Base-by-base conservation (phyloP, 2,888 invertebrate species). In the Epirrhoe alternata region DNA sequence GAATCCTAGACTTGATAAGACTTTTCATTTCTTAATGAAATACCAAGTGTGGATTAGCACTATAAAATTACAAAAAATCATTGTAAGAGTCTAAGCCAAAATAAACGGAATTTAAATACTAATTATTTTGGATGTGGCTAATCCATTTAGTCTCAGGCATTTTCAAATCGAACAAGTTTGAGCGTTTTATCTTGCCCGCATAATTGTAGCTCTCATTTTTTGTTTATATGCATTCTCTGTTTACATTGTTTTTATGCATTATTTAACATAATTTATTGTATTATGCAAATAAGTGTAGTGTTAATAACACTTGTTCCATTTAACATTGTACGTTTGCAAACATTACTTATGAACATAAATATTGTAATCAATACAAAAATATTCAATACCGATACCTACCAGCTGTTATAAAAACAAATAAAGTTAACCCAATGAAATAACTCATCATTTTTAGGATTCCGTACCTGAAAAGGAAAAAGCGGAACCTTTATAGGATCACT, bases 101-200 rank as follows among this genome's bases (percentile, higher is more conserved):
- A 57, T 64, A 16, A 63, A 38, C 35, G 60, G 60, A 60, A 47
- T 64, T 60, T 53, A 31, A 62, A 55, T 63, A 60, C 64, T 47
- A 64, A 66, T 54, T 59, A 61, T 61, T 64, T 61, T 58, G 52
- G 55, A 58, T 56, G 56, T 56, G 52, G 59, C 62, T 63, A 59
- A 62, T 58, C 60, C 61, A 64, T 69, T 66, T 53, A 63, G 65
- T 38, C 51, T 6, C 12, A 47, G 49, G 52, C 33, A 47, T 24
- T 66, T 47, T 60, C 54, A 63, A 69, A 63, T 61, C 62, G n/a
- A 67, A 61, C 64, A 65, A 60, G 51, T 42, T 50, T 31, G 24
- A 63, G 24, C 55, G 38, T 63, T 57, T 64, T 58, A 61, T 58
- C 56, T 57, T 50, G 33, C 33, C 58, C 33, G 61, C 30, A 50